Evolutionary conservation across 2,888 invertebrate species (phyloP).

Genomic region (Notocelia uddmanniana): DNA sequence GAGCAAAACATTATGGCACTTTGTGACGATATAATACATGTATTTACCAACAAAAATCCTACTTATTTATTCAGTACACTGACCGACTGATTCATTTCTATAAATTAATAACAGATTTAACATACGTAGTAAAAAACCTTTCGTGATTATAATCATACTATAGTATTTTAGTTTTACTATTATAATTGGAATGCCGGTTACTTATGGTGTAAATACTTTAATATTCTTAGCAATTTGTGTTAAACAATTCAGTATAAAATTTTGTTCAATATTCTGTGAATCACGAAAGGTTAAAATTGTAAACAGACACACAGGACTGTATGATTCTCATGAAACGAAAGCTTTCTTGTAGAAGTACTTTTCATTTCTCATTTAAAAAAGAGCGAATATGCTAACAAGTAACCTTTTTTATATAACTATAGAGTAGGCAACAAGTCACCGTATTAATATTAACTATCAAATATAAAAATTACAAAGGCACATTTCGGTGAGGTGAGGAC

Average conservation of each 20-base stretch:
- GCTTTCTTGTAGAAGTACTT: not conserved
- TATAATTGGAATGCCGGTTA: slow-evolving; percentile 22
- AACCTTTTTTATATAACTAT: not conserved
- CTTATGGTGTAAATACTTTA: not conserved
- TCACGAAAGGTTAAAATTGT: slow-evolving; percentile 10
- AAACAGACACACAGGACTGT: no score
- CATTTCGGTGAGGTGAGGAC: slow-evolving; percentile 24
- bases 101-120: not conserved
- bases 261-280: not conserved
- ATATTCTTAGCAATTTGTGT: not conserved
- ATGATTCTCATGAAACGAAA: not conserved
- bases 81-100: slow-evolving; percentile 15
- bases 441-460: not conserved
- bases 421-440: not conserved
- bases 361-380: not conserved
- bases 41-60: slow-evolving; percentile 16
- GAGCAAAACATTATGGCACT: slow-evolving; percentile 34
- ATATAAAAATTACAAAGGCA: slow-evolving; percentile 13
- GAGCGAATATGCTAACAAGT: not conserved
- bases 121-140: slow-evolving; percentile 10
- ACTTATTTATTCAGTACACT: slow-evolving; percentile 21
- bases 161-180: not conserved
- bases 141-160: no score
- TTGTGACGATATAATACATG: slow-evolving; percentile 30
- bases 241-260: not conserved